A percentile compares a stretch with the other conserved stretches of the same genome.
Evolutionary conservation across 2,797 vertebrate species (phyloP).

Genomic region (Triplophysa yarkandensis): DNA sequence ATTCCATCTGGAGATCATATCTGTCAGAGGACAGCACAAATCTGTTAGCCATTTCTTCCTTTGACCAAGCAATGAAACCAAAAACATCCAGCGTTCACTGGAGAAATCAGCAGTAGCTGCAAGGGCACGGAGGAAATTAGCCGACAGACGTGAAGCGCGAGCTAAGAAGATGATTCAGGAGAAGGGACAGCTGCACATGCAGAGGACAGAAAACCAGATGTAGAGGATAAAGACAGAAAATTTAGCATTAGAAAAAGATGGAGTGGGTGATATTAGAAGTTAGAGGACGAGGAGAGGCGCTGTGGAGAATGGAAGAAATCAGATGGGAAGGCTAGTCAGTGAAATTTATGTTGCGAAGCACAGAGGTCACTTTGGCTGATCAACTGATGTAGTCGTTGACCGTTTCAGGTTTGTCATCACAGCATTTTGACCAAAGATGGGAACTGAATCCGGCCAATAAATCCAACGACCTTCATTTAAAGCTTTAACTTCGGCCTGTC

Average conservation of each 20-base stretch:
- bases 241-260: slow-evolving; percentile 42
- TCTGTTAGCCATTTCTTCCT: slow-evolving; percentile 26
- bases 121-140: slow-evolving; percentile 48
- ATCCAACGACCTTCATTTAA: slow-evolving; percentile 27
- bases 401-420: slow-evolving; percentile 30
- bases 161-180: slow-evolving; percentile 43
- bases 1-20: slow-evolving; percentile 50
- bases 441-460: slow-evolving; percentile 23
- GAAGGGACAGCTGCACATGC: slow-evolving; percentile 47
- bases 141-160: slow-evolving; percentile 38
- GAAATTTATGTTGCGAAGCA: slow-evolving; percentile 18
- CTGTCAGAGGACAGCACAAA: slow-evolving; percentile 34
- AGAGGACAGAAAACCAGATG: slow-evolving; percentile 53
- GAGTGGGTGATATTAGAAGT: slow-evolving; percentile 45
- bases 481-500: slow-evolving; percentile 19
- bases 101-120: slow-evolving; percentile 49
- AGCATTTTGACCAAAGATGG: slow-evolving; percentile 9
- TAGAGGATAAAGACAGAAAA: slow-evolving; percentile 29
- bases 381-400: slow-evolving; percentile 31
- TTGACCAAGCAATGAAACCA: slow-evolving; percentile 19
- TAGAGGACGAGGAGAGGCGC: not conserved
- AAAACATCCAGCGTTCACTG: slow-evolving; percentile 39
- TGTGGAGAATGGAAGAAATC: slow-evolving; percentile 32
- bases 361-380: slow-evolving; percentile 26
- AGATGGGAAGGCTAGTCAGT: slow-evolving; percentile 28